phyloP scores from a whole-genome alignment of 2,113 vertebrate species.

The Micronycteris hirsuta region DNA sequence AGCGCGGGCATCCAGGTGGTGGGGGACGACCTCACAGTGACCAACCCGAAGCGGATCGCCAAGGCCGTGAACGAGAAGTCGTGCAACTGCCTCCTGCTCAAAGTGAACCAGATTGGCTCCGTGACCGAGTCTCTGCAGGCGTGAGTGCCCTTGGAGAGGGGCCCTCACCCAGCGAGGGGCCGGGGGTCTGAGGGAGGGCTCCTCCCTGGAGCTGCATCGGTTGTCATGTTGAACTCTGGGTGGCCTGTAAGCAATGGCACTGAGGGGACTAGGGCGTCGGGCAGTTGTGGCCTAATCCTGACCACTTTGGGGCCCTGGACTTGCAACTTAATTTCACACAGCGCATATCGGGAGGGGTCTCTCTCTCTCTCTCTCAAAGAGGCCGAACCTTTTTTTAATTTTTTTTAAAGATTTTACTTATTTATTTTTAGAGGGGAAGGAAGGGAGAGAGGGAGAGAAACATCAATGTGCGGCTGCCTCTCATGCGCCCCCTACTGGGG shows the following conservation, averaged over 20 bases:
- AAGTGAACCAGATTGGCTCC: slow-evolving; percentile 98
- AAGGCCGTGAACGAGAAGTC: slow-evolving; percentile 90
- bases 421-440: too few species aligned
- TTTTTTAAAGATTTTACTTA: too few species aligned
- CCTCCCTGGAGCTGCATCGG: not conserved
- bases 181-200: not conserved
- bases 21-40: slow-evolving; percentile 96
- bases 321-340: rapidly evolving
- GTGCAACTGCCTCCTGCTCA: slow-evolving; percentile 98
- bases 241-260: rapidly evolving
- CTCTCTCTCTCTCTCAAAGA: not conserved
- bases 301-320: rapidly evolving
- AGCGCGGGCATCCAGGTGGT: slow-evolving; percentile 93
- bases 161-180: rapidly evolving
- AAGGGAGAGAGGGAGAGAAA: too few species aligned
- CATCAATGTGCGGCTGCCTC: too few species aligned
- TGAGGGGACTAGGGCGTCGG: rapidly evolving
- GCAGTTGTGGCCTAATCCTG: not conserved
- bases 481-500: too few species aligned
- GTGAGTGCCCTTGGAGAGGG: slow-evolving; percentile 79
- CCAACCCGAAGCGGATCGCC: slow-evolving; percentile 96
- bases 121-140: slow-evolving; percentile 97
- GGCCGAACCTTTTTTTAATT: too few species aligned
- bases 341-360: rapidly evolving
- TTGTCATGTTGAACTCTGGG: rapidly evolving